Percentiles rank a stretch among this genome's conserved stretches.
Conservation (phyloP, 2,797 vertebrate species). For the Falco cherrug region DNA sequence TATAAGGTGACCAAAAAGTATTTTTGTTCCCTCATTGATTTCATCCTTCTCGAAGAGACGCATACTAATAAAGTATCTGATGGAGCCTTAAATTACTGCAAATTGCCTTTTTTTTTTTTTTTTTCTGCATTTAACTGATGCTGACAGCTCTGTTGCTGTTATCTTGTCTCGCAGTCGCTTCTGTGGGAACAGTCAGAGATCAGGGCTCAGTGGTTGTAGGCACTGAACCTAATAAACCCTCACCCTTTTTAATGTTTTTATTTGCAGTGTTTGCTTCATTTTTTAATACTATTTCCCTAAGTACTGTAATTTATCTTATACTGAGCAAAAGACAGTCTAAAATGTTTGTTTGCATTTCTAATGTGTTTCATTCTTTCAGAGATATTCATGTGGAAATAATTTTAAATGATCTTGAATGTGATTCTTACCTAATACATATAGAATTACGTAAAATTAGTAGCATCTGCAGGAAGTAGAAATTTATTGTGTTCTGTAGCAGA, state of each 20-base stretch:
- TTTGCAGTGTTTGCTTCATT: conserved; percentile 1
- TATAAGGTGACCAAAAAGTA: not conserved
- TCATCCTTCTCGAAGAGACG: not conserved
- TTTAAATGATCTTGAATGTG: not conserved
- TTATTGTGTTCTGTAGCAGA: conserved; percentile 6
- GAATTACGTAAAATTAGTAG: conserved; percentile 18
- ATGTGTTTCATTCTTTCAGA: not conserved
- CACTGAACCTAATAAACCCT: conserved; percentile 1
- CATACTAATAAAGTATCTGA: not conserved
- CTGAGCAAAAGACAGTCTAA: not conserved
- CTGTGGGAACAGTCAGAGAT: not conserved
- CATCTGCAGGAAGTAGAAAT: not conserved
- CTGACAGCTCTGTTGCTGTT: not conserved
- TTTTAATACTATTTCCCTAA: not conserved
- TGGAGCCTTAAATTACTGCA: not conserved
- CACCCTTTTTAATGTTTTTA: not conserved
- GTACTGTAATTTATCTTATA: not conserved
- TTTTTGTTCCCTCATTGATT: not conserved
- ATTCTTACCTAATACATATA: not conserved
- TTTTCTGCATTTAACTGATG: not conserved
- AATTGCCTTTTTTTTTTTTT: not conserved
- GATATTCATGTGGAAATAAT: not conserved
- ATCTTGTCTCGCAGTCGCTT: not conserved
- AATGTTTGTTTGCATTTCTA: not conserved
- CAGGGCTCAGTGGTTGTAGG: not conserved